Percentiles rank a stretch among this genome's conserved stretches.
Conservation (phyloP, 2,888 invertebrate species). For the Eupithecia vulgata region DNA sequence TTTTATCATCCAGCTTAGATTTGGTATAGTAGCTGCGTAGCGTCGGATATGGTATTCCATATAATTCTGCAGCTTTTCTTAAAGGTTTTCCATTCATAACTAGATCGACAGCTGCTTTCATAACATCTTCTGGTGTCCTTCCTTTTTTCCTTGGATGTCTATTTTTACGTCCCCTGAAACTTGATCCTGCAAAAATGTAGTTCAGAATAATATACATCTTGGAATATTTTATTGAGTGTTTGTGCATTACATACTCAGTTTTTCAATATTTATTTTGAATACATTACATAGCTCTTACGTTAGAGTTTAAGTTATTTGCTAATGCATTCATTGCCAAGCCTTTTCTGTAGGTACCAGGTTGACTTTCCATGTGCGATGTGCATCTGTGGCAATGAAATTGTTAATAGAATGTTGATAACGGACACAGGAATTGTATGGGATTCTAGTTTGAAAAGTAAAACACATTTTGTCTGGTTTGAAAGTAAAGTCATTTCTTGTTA, state of each 20-base stretch:
- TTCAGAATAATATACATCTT: neutral
- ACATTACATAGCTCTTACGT: neutral
- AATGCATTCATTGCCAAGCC: neutral
- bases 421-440: neutral
- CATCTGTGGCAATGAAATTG: neutral
- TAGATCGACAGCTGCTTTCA: slow-evolving; percentile 5
- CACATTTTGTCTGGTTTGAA: neutral
- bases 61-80: neutral
- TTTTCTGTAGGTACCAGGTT: neutral
- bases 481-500: neutral
- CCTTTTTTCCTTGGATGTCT: slow-evolving; percentile 9
- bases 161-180: slow-evolving; percentile 9
- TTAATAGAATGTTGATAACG: neutral
- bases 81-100: slow-evolving; percentile 5
- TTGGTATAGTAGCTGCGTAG: slow-evolving; percentile 9
- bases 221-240: neutral
- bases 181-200: neutral
- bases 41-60: neutral
- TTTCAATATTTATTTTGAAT: neutral
- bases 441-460: neutral
- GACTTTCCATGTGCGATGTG: neutral
- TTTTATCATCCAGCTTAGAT: slow-evolving; percentile 3
- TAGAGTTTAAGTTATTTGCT: neutral
- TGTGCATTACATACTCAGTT: neutral
- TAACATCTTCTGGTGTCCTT: slow-evolving; percentile 1